Base-by-base conservation (phyloP, 2,113 vertebrate species). In the Hylia prasina region DNA sequence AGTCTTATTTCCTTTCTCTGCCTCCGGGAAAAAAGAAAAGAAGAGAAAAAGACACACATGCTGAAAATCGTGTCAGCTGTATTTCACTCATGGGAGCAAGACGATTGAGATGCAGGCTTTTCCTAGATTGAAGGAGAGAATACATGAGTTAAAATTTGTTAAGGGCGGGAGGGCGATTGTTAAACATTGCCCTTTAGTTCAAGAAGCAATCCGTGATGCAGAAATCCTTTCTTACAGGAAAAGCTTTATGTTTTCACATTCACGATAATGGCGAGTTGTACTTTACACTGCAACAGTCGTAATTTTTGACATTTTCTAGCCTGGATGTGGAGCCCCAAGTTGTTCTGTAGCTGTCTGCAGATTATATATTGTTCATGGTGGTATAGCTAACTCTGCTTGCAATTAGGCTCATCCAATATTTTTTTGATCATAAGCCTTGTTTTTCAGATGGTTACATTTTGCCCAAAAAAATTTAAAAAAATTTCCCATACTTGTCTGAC, bases 141-240 rank as follows among this genome's bases (percentile, higher is more conserved):
- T 24, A 15, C 13, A 3, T 3, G n/a, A 68, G 90, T 91, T 96
- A 96, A 91, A 93, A 95, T 93, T 91, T 94, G n/a, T 81, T 79
- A 45, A 82, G 58, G 70, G 31, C 56, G 11, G n/a, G 44, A 86
- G 70, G 53, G 13, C 10, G 45, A 27, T 9, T 60, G 85, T 79
- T 91, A 91, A 85, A 93, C 92, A 8, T 90, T 94, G 94, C 75
- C 71, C 88, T 95, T 79, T 28, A 48, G 94, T 71, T 85, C 75
- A 69, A 85, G 45, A 79, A 88, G 75, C 75, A 61, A 30, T 37
- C 37, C 65, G 4, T 6, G 6, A 15, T 9, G 37, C 82, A 92
- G 82, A 92, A 93, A 77, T 50, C 54, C 37, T 71, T 0, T 21
- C 37, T 83, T 28, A 35, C 14, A 45, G 45, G 35, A 44, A 71